Base-by-base conservation (phyloP, 2,113 vertebrate genomes). In the Chinchilla lanigera region DNA sequence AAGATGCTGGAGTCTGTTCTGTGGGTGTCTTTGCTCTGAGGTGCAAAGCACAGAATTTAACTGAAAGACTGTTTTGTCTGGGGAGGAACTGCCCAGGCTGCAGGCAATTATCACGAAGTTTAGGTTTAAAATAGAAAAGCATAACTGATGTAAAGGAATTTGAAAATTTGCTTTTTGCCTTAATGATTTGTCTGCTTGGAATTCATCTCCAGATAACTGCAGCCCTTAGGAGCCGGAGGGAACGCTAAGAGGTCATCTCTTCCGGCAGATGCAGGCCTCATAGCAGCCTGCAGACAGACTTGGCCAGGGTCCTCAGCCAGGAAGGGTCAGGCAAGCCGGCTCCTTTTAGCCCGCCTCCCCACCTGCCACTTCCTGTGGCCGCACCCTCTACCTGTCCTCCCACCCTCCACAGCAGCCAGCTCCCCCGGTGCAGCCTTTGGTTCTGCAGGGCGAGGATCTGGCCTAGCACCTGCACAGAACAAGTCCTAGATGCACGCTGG, bases 21-120 rank as follows among this genome's bases (percentile, higher is more conserved):
- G 67, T 75, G 93, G 41, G 67, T 56, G 7, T 56, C 58, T 84
- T 35, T 47, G 67, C 94, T 58, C 5, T 19, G 89, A 58, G 30
- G 22, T 11, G 50, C 58, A 63, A 78, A 90, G 83, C 91, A 50
- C 77, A 67, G 73, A 58, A 33, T 56, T 81, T 60, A n/a, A 67
- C 30, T 20, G 44, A 83, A 95, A 94, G 77, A 13, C 89, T 52
- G 86, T 65, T 95, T 41, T 93, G 60, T 93, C 67, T 90, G 50
- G 44, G 67, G 50, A 91, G 61, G 44, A 30, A 33, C 47, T n/a
- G 22, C 47, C 33, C 41, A 33, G 54, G 35, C n/a, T 50, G 80
- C 54, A 67, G 86, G 19, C 63, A 69, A 38, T 86, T 73, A 90
- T 22, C 77, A 41, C 10, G 41, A 73, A 67, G 33, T 69, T 80